Evolutionary conservation across 2,113 vertebrate species (phyloP).

Genomic region (Aspiorhynchus laticeps): DNA sequence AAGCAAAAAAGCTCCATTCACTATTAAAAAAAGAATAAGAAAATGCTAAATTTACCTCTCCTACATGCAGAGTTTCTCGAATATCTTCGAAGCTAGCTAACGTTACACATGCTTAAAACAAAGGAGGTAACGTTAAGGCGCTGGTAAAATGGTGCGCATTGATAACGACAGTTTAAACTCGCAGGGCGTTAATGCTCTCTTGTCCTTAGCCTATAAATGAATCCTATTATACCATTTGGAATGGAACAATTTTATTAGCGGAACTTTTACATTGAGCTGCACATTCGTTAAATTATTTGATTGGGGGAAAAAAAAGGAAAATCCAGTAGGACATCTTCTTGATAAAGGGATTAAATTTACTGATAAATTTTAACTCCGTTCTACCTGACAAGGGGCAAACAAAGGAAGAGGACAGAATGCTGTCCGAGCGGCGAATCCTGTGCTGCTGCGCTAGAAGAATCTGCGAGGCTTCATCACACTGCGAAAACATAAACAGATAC

Average conservation of each 20-base stretch:
- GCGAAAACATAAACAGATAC: conserved; percentile 49
- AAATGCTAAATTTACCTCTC: background rate
- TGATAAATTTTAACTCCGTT: background rate
- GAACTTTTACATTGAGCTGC: too few relatives aligned
- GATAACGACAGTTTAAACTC: too few relatives aligned
- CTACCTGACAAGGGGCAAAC: conserved; percentile 91
- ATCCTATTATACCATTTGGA: too few relatives aligned
- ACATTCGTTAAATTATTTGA: too few relatives aligned
- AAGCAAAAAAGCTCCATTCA: background rate
- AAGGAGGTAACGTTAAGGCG: too few relatives aligned
- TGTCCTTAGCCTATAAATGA: too few relatives aligned
- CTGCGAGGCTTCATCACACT: conserved; percentile 79
- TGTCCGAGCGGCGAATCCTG: conserved; percentile 84
- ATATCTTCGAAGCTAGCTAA: background rate
- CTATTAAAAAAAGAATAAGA: background rate
- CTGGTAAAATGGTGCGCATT: too few relatives aligned
- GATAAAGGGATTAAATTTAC: background rate
- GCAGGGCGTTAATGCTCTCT: too few relatives aligned
- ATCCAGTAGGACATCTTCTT: background rate
- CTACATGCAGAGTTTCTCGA: background rate
- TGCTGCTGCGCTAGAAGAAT: conserved; percentile 80
- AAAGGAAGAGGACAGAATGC: conserved; percentile 79
- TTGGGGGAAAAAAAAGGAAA: background rate
- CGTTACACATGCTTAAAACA: too few relatives aligned
- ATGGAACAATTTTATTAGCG: too few relatives aligned